These are phyloP conservation scores for Drosophila birchii DNA, from an alignment of 2,888 invertebrate genomes.

Conservation along the genomic window DNA sequence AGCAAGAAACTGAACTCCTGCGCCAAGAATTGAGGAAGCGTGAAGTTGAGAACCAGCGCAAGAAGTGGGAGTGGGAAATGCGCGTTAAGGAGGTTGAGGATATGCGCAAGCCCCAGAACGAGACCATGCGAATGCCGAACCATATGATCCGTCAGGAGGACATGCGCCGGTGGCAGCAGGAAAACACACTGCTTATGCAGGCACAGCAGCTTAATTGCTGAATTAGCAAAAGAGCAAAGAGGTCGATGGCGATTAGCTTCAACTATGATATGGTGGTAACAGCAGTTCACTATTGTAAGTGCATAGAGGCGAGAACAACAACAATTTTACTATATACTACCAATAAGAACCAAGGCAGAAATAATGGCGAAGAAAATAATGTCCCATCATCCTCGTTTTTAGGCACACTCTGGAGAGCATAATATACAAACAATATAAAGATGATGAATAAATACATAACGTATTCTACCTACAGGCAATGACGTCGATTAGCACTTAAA, in stretches of 20 bases:
- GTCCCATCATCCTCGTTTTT: constrained; percentile 85
- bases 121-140: constrained; percentile 88
- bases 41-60: constrained; percentile 94
- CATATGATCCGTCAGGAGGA: constrained; percentile 93
- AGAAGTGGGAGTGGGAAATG: constrained; percentile 93
- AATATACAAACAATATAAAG: constrained; percentile 18
- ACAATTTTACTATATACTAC: constrained; percentile 54
- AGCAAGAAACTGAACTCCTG: constrained; percentile 97
- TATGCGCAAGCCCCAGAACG: constrained; percentile 89
- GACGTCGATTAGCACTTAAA: constrained; percentile 34
- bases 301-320: constrained; percentile 78
- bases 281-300: constrained; percentile 81
- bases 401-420: constrained; percentile 51
- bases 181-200: constrained; percentile 94
- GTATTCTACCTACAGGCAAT: constrained; percentile 12
- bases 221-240: constrained; percentile 89
- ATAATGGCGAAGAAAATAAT: constrained; percentile 82
- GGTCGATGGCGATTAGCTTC: constrained; percentile 59
- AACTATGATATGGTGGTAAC: constrained; percentile 71
- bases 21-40: constrained; percentile 94
- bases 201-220: constrained; percentile 88
- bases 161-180: constrained; percentile 92
- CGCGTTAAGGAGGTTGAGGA: constrained; percentile 93
- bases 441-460: constrained; percentile 13
- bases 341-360: constrained; percentile 84